Base-by-base conservation (phyloP, 2,113 vertebrate genomes). In the Aspidoscelis tigris region DNA sequence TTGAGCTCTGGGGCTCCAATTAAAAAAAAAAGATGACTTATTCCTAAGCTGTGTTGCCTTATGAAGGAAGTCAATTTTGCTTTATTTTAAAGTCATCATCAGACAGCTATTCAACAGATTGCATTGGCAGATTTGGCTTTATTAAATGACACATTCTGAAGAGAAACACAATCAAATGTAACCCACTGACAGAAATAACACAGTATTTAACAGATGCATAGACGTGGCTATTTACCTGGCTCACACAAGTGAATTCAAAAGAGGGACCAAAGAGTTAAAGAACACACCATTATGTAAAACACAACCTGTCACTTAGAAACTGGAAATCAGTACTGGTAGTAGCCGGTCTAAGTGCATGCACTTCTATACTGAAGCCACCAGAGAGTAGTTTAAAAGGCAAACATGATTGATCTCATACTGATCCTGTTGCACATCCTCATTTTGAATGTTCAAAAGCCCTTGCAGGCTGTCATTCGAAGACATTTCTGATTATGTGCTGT, bases 401-500 rank as follows among this genome's bases (percentile, higher is more conserved):
- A 73, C 5, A 0, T 85, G 88, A 92, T 92, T 94, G 93, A 93
- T 84, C 73, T 2, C 26, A 8, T 1, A 74, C 87, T 88, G 84
- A 85, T 86, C 84, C 86, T 84, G 78, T 88, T 91, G 87, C 78
- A 84, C 71, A 84, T 81, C 73, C 3, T 80, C 43, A 84, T 88
- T 91, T 84, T 71, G 89, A 90, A 89, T 1, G 7, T 87, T 88
- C 87, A 86, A 82, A 89, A 89, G 69, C 82, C 88, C 76, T 61
- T 71, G 78, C 82, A 47, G 81, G 53, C 88, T 89, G 85, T 83
- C 90, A 91, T 74, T 61, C 74, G 71, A 84, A 93, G 83, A 95
- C 93, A 93, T 91, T 87, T 86, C 88, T 87, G 84, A 90, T 92
- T 94, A 92, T 93, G 89, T 93, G 88, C 90, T 90, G 89, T 93